Percentiles rank a stretch among this genome's conserved stretches.
Conservation (phyloP, 1,140 invertebrate species). For the Trachymyrmex cornetzi region DNA sequence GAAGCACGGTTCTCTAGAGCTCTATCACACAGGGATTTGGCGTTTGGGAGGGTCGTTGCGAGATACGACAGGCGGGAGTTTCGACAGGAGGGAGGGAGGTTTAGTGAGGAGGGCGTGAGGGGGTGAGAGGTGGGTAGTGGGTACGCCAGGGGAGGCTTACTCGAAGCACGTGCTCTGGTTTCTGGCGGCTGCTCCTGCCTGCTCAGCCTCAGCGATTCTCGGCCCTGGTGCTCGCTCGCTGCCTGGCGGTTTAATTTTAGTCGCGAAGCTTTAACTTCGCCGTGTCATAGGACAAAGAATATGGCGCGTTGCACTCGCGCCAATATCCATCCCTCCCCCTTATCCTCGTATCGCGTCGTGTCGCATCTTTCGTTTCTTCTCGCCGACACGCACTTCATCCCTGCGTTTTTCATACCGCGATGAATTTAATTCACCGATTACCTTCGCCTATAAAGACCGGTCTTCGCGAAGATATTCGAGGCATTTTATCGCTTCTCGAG, state of each 20-base stretch:
- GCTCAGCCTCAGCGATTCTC: conserved; percentile 81
- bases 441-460: background rate
- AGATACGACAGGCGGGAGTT: conserved; percentile 24
- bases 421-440: background rate
- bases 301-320: conserved; percentile 76
- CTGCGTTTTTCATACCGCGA: background rate
- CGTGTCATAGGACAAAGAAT: conserved; percentile 84
- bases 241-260: conserved; percentile 79
- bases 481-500: conserved; percentile 8
- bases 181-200: conserved; percentile 85
- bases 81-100: conserved; percentile 44
- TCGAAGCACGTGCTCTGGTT: conserved; percentile 86
- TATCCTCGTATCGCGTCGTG: conserved; percentile 19
- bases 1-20: too few relatives aligned
- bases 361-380: conserved; percentile 38
- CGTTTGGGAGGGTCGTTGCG: too few relatives aligned
- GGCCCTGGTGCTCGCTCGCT: conserved; percentile 67
- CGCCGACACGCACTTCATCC: background rate
- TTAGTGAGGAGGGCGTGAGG: conserved; percentile 47
- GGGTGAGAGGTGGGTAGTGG: conserved; percentile 20
- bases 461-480: background rate
- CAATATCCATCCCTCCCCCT: conserved; percentile 64
- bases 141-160: conserved; percentile 78
- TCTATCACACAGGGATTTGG: too few relatives aligned
- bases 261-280: conserved; percentile 81